Evolutionary conservation across 1,140 invertebrate species (phyloP), one percentile per base, ranked within the genome.

Genomic region (Drosophila chauvacae): DNA sequence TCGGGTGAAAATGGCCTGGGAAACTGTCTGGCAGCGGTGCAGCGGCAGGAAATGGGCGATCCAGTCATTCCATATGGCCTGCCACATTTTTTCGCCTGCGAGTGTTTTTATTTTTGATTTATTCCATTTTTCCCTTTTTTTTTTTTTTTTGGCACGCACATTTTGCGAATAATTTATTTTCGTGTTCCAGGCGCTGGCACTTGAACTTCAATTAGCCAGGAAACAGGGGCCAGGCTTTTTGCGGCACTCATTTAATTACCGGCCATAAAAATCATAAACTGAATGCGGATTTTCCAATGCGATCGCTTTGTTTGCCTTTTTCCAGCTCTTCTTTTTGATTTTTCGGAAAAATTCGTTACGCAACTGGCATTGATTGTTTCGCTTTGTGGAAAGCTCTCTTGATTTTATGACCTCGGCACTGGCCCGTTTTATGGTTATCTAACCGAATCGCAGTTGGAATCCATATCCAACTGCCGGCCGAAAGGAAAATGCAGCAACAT

Each of bases 201-300:
- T 83, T 83, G 75, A 83, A 83, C 80, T 83, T 79, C 80, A 82
- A 83, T 83, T 83, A 79, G 75, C 80, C 73, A 64, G 33, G 62
- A 70, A 69, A 55, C 47, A 50, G 44, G 35, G 58, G 70, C 47
- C 58, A 37, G 51, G 18, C 11, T 51, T 42, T 76, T 61, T 53
- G 20, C 28, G 14, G 50, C 47, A 59, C 44, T 42, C 57, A 62
- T 80, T 80, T 80, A 80, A 80, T 82, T 74, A 61, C 50, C 23
- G 26, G 33, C 45, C 57, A 70, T 71, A 61, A 75, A 78, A 74
- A 70, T 70, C 74, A 75, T 65, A 75, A 58, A 56, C 23, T 35
- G 51, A 78, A 60, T 77, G 55, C 58, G 44, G 56, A 69, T 51
- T 59, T 59, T 72, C 55, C 63, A 81, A 78, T 68, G 69, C 62